Conservation (phyloP, 2,797 vertebrate species). For the Gadopsis marmoratus region DNA sequence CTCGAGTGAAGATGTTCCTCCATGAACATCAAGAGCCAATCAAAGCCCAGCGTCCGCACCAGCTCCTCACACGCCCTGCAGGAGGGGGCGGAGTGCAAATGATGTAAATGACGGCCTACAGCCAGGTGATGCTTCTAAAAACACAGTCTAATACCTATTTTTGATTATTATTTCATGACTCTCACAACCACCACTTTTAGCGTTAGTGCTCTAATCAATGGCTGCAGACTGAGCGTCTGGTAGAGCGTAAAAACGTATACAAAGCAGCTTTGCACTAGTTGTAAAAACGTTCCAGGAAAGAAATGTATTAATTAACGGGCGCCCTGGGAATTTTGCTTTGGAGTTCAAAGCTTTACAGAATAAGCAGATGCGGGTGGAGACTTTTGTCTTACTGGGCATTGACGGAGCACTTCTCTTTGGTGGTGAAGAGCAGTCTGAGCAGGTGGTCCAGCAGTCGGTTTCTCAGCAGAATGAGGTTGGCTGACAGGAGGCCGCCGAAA, state of each 20-base stretch:
- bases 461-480: slow-evolving; percentile 94
- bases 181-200: not conserved
- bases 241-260: too few species aligned
- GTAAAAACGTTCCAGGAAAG: not conserved
- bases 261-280: not conserved
- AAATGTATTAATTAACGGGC: not conserved
- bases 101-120: not conserved
- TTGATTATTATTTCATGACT: not conserved
- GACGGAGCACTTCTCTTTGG: slow-evolving; percentile 94
- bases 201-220: not conserved
- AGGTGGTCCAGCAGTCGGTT: slow-evolving; percentile 96
- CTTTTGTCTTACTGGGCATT: slow-evolving; percentile 91
- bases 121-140: not conserved
- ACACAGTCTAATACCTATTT: not conserved
- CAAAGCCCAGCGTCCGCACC: slow-evolving; percentile 94
- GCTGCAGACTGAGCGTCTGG: not conserved
- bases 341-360: not conserved
- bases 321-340: not conserved
- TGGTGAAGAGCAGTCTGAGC: slow-evolving; percentile 93
- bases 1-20: slow-evolving; percentile 97
- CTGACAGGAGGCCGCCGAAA: slow-evolving; percentile 94
- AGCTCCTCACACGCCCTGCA: slow-evolving; percentile 95
- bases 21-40: slow-evolving; percentile 98
- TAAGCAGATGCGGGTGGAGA: not conserved
- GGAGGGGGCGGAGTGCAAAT: slow-evolving; percentile 2